Evolutionary conservation across 1,140 invertebrate species (phyloP), one percentile per base, ranked within the genome.

Genomic region (Aphidius ervi): DNA sequence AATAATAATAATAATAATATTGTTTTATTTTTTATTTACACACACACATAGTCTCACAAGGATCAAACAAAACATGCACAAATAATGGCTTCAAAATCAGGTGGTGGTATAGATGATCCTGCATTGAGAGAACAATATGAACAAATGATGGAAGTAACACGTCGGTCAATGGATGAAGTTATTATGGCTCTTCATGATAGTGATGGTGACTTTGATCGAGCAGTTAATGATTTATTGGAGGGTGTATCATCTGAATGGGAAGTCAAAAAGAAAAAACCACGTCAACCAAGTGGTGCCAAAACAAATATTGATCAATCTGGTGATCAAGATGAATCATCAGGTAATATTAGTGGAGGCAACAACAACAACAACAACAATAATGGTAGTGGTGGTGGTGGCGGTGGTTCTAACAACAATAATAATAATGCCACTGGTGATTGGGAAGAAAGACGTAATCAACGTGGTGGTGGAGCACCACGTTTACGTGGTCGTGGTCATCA

Each of bases 261-360:
- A 61, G 86, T 90, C 37, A 94, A 93, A 78, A 94, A 94, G 81
- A 93, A 92, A 81, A 95, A 93, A 81, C 88, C 86, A 71, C 83
- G 86, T 65, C 83, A 86, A 67, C 79, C 83, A 43, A 78, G 80
- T 65, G 75, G 72, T 62, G 81, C 68, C 60, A 82, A 75, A 71
- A 78, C 73, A 62, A 75, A 70, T 46, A 71, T 71, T 7, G 77
- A 79, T 66, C 69, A 72, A 42, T 61, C 71, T 7, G 64, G 63
- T 52, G 69, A 70, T 61, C 69, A 71, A 31, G 75, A 79, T n/a
- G 73, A 76, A 31, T 31, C 23, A 31, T 31, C 23, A 31, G 23
- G 23, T 31, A 31, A 31, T 31, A 31, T 2, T 31, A 31, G 23
- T 31, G 23, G 23, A 31, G 23, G 23, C 1, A 31, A 31, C 23